Evolutionary conservation across 2,113 vertebrate genomes (phyloP).

Genomic region (Cochlearius cochlearius): DNA sequence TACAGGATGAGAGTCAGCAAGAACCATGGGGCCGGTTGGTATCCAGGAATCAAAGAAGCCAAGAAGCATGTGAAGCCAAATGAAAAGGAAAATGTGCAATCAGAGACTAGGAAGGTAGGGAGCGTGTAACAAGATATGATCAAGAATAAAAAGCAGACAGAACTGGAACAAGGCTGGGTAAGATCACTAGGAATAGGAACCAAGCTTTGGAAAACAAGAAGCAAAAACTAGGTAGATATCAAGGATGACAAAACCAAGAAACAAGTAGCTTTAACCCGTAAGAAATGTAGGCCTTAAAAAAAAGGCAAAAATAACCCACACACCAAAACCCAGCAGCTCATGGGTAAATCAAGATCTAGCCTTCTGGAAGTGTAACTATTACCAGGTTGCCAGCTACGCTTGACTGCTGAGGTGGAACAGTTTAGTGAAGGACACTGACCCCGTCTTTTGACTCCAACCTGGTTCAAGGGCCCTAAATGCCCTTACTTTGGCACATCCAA

Average conservation of each 20-base stretch:
- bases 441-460: neutral
- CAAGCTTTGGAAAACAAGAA: neutral
- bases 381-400: neutral
- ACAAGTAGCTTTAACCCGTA: neutral
- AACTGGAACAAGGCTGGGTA: neutral
- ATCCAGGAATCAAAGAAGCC: neutral
- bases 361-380: neutral
- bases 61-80: neutral
- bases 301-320: neutral
- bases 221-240: neutral
- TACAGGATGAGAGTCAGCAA: neutral
- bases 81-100: neutral
- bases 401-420: neutral
- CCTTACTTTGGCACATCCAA: neutral
- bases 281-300: neutral
- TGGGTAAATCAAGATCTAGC: neutral
- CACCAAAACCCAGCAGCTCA: neutral
- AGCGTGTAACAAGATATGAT: neutral
- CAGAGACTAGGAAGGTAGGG: neutral
- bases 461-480: neutral
- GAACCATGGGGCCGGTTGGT: neutral
- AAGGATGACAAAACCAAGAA: neutral
- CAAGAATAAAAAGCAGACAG: neutral
- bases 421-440: neutral
- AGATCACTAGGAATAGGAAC: neutral